Percentiles rank a stretch among this genome's conserved stretches.
Evolutionary conservation across 1,140 invertebrate species (phyloP).

Genomic region (Melipona quadrifasciata): DNA sequence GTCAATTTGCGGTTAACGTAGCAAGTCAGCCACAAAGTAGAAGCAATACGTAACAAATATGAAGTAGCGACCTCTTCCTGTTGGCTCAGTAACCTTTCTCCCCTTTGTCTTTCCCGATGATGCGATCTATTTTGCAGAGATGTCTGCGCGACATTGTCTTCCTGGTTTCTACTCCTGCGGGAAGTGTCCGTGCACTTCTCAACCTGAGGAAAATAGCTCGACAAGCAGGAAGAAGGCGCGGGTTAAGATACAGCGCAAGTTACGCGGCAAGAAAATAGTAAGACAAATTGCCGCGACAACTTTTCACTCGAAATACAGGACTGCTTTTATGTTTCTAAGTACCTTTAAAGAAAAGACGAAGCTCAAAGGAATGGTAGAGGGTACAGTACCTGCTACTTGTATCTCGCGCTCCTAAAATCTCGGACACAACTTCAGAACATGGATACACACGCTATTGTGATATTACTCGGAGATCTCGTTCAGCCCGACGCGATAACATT

Average conservation of each 20-base stretch:
- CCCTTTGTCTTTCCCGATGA: constrained; percentile 19
- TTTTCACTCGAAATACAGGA: constrained; percentile 19
- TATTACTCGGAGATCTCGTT: neutral
- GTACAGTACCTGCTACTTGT: neutral
- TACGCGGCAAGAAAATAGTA: constrained; percentile 37
- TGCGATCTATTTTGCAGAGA: constrained; percentile 45
- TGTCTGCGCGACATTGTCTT: constrained; percentile 34
- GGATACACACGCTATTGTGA: neutral
- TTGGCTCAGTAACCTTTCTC: constrained; percentile 7
- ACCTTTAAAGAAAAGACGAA: constrained; percentile 22
- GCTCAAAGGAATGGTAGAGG: constrained; percentile 3
- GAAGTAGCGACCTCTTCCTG: neutral
- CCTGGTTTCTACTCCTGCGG: constrained; percentile 32
- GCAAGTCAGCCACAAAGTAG: neutral
- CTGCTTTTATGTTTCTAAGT: constrained; percentile 31
- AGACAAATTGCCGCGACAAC: constrained; percentile 43
- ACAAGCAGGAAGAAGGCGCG: neutral
- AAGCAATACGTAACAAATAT: constrained; percentile 20
- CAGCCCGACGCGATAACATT: neutral
- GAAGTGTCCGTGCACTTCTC: constrained; percentile 33
- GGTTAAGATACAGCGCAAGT: constrained; percentile 20
- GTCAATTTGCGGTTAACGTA: neutral
- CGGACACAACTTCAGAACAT: neutral
- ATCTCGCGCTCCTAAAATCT: neutral
- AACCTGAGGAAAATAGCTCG: constrained; percentile 31